Percentiles rank a stretch among this genome's conserved stretches.
Conservation (phyloP, 2,888 invertebrate genomes). For the Charanyca ferruginea region DNA sequence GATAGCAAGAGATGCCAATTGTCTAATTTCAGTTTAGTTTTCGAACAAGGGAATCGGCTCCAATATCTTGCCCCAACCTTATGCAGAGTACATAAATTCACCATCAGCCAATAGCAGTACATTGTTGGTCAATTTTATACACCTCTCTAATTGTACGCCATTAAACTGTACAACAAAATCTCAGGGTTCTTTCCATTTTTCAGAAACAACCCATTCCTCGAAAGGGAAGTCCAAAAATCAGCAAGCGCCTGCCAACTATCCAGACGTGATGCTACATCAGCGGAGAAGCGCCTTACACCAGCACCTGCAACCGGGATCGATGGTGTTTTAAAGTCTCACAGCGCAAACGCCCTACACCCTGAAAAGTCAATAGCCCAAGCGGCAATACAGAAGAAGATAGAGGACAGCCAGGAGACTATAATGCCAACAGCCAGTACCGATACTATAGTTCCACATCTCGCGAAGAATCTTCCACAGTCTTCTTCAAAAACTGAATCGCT, state of each 20-base stretch:
- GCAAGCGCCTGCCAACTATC: conserved; percentile 91
- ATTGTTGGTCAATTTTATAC: too few species aligned
- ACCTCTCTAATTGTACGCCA: too few species aligned
- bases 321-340: conserved; percentile 86
- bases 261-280: conserved; percentile 80
- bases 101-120: too few species aligned
- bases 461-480: conserved; percentile 69
- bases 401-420: conserved; percentile 82
- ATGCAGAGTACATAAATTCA: too few species aligned
- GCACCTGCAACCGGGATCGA: conserved; percentile 72
- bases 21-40: too few species aligned
- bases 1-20: too few species aligned
- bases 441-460: conserved; percentile 81
- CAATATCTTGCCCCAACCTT: too few species aligned
- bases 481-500: conserved; percentile 62
- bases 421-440: conserved; percentile 80
- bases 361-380: conserved; percentile 69
- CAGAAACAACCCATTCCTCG: conserved; percentile 90
- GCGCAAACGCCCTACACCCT: conserved; percentile 85
- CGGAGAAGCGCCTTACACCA: conserved; percentile 78
- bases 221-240: conserved; percentile 92
- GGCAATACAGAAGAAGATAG: conserved; percentile 66
- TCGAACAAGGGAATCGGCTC: too few species aligned
- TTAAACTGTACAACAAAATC: too few species aligned
- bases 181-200: conserved; percentile 22